Evolutionary conservation across 2,797 vertebrate species (phyloP).

Genomic region (Margarornis squamiger): DNA sequence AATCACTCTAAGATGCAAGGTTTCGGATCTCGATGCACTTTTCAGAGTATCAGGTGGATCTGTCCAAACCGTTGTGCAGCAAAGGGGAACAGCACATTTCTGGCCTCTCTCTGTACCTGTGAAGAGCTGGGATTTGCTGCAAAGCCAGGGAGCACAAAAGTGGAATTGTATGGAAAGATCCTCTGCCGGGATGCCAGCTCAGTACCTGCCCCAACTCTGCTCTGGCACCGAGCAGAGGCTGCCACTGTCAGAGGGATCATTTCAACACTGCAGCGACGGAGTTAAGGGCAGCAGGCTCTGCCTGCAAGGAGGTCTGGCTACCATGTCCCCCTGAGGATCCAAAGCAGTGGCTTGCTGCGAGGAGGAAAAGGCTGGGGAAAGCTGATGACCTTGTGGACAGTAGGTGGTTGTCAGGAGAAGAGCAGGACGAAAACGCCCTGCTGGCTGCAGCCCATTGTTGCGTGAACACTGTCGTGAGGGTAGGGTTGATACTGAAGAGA

Average conservation of each 20-base stretch:
- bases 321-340: background rate
- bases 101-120: background rate
- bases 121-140: background rate
- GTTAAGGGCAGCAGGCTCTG: background rate
- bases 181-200: background rate
- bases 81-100: background rate
- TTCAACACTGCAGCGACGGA: background rate
- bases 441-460: rapidly evolving
- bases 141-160: background rate
- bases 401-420: background rate
- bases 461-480: background rate
- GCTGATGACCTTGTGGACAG: background rate
- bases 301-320: background rate
- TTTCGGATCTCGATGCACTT: background rate
- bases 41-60: background rate
- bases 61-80: background rate
- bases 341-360: background rate
- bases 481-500: background rate
- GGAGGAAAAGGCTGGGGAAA: background rate
- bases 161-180: background rate
- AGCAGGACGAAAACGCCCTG: background rate
- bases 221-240: background rate
- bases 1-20: background rate
- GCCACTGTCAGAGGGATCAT: background rate
- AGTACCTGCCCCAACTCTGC: background rate